Base-by-base conservation (phyloP, 2,113 vertebrate species). In the Colossoma macropomum region DNA sequence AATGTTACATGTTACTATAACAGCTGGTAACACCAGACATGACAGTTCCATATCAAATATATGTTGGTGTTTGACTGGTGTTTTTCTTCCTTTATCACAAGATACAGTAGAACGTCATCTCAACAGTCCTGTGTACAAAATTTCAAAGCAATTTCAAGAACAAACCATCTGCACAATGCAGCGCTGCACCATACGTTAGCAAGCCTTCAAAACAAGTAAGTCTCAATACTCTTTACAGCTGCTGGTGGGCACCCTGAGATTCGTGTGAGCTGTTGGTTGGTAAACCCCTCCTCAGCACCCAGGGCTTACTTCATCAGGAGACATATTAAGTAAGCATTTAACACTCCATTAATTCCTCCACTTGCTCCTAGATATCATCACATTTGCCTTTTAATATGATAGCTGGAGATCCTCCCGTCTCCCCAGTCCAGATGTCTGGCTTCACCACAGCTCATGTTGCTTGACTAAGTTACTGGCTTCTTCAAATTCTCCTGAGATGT, bases 291-390 rank as follows among this genome's bases (percentile, higher is more conserved):
- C 85, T 65, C 79, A 15, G 63, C 52, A 50, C 81, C 75, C 75
- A 71, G 12, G 63, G 62, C 54, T 34, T 52, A 77, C 70, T 74
- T 56, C 78, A 56, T 70, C 75, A 68, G 70, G 86, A 84, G 83
- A 76, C 71, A 56, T 84, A 87, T 84, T 87, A 87, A 84, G 74
- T 84, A 80, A 87, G 82, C 68, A 78, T 87, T 87, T 87, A 84
- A 81, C 82, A 84, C 78, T 52, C 75, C 86, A 87, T 87, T 87
- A 87, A 81, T 81, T 84, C 41, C 69, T 80, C 81, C 27, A 54
- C 77, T 80, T 76, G 78, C 84, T 80, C 17, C 63, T 38, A 79
- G 78, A 79, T 77, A 81, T 23, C 78, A 77, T 78, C 68, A 69
- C 28, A 50, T 77, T 77, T 75, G 72, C 73, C 68, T 81, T 75